Percentiles rank a stretch among this genome's conserved stretches.
phyloP scores from a whole-genome alignment of 1,140 invertebrate genomes.

The Drosophila eugracilis region DNA sequence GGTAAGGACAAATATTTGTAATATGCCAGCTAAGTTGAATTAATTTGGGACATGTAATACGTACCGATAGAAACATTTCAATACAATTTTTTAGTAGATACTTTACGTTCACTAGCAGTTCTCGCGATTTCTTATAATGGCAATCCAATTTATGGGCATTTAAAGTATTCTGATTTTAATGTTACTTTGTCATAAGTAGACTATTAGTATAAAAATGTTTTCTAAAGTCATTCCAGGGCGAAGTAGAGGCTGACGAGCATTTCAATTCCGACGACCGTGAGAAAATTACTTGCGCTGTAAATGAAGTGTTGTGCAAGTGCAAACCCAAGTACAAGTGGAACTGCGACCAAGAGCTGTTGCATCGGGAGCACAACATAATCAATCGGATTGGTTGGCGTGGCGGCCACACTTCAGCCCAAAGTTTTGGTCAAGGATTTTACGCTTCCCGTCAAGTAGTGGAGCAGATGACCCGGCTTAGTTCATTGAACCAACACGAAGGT shows the following conservation, averaged over 20 bases:
- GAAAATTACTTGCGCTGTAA: conserved; percentile 30
- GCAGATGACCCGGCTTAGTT: conserved; percentile 91
- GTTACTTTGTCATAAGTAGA: background rate
- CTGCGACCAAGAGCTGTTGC: conserved; percentile 56
- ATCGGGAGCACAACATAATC: conserved; percentile 65
- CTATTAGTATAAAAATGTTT: background rate
- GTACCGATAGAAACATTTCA: no score
- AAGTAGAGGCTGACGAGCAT: conserved; percentile 17
- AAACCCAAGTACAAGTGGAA: conserved; percentile 70
- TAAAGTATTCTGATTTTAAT: no score
- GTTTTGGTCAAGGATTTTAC: conserved; percentile 88
- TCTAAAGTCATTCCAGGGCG: background rate
- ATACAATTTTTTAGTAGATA: no score
- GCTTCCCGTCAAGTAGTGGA: conserved; percentile 93
- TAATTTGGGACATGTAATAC: no score
- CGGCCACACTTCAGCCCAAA: conserved; percentile 49
- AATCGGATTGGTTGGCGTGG: conserved; percentile 64
- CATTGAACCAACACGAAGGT: conserved; percentile 92
- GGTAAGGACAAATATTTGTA: no score
- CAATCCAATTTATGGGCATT: no score
- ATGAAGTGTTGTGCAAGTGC: conserved; percentile 54
- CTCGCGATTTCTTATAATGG: no score
- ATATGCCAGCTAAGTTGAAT: no score
- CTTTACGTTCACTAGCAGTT: no score
- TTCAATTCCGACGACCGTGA: conserved; percentile 28